Evolutionary conservation across 2,797 vertebrate species (phyloP), one percentile per base, ranked within the genome.

Genomic region (Cygnus olor): DNA sequence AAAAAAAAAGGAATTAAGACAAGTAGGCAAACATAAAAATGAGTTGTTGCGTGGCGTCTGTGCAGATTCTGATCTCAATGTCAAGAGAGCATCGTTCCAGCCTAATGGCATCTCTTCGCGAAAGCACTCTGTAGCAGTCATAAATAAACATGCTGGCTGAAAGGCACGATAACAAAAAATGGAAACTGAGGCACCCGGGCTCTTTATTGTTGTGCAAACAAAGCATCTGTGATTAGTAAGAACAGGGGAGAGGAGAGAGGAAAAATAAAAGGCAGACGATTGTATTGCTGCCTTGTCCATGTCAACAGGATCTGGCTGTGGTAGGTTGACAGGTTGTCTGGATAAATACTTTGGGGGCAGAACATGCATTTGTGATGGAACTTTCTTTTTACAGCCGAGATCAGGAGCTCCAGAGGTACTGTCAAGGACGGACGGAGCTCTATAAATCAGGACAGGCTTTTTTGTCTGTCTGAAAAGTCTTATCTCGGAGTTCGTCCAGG

Each of bases 381-480:
- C 92, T 97, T 97, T 94, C 82, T 79, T 90, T 94, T 88, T 80
- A 81, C 84, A 84, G 84, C 85, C 5, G 11, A 66, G 95, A 95
- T 96, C 95, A 64, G 95, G 82, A 93, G 92, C 91, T 95, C 81
- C 94, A 96, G 97, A 94, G 85, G 85, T 95, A 91, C 95, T 84
- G 93, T 97, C 96, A 96, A 97, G 97, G 97, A 97, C 90, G 83
- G 94, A 90, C 80, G 76, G 70, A 88, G 93, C 92, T 97, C 95
- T 97, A 97, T 98, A 97, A 98, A 98, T 97, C 96, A 97, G 91
- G 30, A 90, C 88, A 95, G 96, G 95, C 94, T 90, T 96, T 97
- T 97, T 94, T 94, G 91, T 97, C 89, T 97, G 60, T 93, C 96
- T 97, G 97, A 96, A 97, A 97, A 97, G 82, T 96, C 94, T 97